Conservation (phyloP, 2,113 vertebrate species). For the Drymodes brunneopygia region DNA sequence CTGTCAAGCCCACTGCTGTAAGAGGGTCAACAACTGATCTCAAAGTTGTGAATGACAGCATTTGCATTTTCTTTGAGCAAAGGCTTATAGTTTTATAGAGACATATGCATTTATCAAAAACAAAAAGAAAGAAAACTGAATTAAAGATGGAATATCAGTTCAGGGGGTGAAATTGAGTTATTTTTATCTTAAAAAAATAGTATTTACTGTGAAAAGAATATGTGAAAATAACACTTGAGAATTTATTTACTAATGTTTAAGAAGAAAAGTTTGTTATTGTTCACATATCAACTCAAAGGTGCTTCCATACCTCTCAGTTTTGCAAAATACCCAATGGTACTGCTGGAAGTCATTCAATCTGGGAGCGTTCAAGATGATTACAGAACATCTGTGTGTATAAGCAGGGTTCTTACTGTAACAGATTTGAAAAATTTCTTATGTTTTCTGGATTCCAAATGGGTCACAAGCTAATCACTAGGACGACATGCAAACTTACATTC, state of each 20-base stretch:
- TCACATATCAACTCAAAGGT: neutral
- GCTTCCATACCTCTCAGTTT: neutral
- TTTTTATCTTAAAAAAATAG: neutral
- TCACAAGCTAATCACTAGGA: neutral
- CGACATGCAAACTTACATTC: neutral
- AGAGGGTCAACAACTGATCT: neutral
- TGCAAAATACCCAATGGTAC: neutral
- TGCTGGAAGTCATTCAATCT: neutral
- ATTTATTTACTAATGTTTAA: neutral
- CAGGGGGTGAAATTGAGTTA: neutral
- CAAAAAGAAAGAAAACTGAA: neutral
- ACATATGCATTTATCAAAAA: neutral
- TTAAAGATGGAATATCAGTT: neutral
- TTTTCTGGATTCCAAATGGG: neutral
- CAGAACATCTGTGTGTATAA: neutral
- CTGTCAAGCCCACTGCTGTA: neutral
- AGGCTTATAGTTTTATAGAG: neutral
- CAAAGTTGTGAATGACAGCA: neutral
- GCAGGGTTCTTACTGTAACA: neutral
- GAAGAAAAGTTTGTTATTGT: neutral
- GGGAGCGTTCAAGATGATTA: accelerated
- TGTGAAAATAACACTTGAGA: neutral
- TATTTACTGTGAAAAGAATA: neutral
- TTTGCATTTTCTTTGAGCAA: neutral
- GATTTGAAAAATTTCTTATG: neutral